phyloP scores from a whole-genome alignment of 2,797 vertebrate species.

The Liparis tanakae region DNA sequence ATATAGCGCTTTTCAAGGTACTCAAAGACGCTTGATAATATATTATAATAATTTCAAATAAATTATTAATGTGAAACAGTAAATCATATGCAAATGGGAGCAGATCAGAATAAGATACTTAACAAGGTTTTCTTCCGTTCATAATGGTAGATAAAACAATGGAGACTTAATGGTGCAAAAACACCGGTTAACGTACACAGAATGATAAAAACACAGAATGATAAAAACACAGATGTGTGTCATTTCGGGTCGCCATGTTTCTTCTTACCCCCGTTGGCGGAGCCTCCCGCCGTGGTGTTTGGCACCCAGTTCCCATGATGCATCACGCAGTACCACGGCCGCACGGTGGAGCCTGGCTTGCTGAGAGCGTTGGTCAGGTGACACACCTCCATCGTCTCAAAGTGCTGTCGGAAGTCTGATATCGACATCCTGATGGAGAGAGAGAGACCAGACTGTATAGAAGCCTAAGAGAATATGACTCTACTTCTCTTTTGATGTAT shows the following conservation, averaged over 20 bases:
- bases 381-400: slow-evolving; percentile 81
- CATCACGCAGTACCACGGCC: slow-evolving; percentile 72
- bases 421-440: slow-evolving; percentile 79
- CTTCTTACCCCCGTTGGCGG: slow-evolving; percentile 40
- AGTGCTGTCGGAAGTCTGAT: slow-evolving; percentile 81
- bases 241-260: background rate
- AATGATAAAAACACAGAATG: background rate
- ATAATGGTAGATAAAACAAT: background rate
- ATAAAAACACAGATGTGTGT: background rate
- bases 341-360: background rate
- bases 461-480: background rate
- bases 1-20: too few species aligned
- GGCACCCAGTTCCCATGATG: slow-evolving; percentile 80
- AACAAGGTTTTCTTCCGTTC: background rate
- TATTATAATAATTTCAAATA: too few species aligned
- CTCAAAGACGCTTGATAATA: too few species aligned
- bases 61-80: background rate
- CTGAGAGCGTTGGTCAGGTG: slow-evolving; percentile 71
- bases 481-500: background rate
- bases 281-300: slow-evolving; percentile 67
- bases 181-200: background rate
- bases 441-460: background rate
- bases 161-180: background rate
- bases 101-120: background rate
- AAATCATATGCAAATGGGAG: slow-evolving; percentile 4